Evolutionary conservation across 1,140 invertebrate species (phyloP).

Genomic region (Nymphalis io): DNA sequence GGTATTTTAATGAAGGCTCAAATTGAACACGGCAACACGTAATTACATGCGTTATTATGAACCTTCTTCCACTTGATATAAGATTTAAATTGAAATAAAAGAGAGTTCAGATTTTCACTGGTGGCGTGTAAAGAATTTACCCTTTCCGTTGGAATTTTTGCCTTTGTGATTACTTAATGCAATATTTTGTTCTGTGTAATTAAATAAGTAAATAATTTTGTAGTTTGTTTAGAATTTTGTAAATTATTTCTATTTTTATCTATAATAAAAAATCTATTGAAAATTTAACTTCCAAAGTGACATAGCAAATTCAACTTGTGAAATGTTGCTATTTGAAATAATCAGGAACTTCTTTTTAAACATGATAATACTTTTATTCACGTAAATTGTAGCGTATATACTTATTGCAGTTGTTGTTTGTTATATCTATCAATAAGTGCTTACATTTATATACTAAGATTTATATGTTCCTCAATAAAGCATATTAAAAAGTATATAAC

Average conservation of each 20-base stretch:
- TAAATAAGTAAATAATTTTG: slow-evolving; percentile 18
- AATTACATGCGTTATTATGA: slow-evolving; percentile 3
- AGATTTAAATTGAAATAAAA: slow-evolving; percentile 11
- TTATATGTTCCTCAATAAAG: too few relatives aligned
- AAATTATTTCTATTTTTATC: too few relatives aligned
- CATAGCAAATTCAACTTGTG: neutral
- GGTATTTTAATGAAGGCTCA: slow-evolving; percentile 35
- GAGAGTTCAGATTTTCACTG: neutral
- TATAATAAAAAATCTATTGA: too few relatives aligned
- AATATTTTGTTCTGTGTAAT: slow-evolving; percentile 22
- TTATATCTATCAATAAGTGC: too few relatives aligned
- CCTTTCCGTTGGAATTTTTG: slow-evolving; percentile 18
- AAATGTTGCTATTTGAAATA: neutral
- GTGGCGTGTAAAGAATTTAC: slow-evolving; percentile 5
- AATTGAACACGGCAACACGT: slow-evolving; percentile 6
- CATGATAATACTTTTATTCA: neutral
- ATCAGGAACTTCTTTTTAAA: neutral
- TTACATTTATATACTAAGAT: too few relatives aligned
- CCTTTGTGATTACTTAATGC: slow-evolving; percentile 30
- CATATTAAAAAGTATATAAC: too few relatives aligned
- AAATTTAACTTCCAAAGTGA: neutral
- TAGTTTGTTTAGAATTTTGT: neutral
- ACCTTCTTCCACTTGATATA: slow-evolving; percentile 1
- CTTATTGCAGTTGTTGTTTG: too few relatives aligned
- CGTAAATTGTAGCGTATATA: too few relatives aligned